Base-by-base conservation (phyloP, 2,797 vertebrate species). In the Parotocinclus haroldoi region DNA sequence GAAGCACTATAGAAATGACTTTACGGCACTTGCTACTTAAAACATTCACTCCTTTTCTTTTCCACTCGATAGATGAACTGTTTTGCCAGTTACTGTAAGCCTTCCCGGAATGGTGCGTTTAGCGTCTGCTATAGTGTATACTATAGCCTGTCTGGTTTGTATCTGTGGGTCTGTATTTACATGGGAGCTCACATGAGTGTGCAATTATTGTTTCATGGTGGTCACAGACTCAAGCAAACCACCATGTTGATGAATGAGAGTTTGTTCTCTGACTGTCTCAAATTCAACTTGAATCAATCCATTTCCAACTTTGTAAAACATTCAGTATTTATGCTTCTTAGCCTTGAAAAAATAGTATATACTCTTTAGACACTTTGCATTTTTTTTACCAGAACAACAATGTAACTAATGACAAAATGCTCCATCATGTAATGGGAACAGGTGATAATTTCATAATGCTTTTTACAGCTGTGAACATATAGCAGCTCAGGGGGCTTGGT, bases 151-250 rank as follows among this genome's bases (percentile, higher is more conserved):
- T 55, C 17, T 70, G 52, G 38, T 13, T 52, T 14, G 37, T 10
- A 5, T 55, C 9, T 66, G 42, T 48, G 54, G 16, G 44, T 36
- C 38, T 52, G 39, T 48, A 39, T 62, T 50, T 55, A 19, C 18
- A n/a, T 11, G 27, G 7, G 44, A 50, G 46, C 10, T n/a, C 49
- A 13, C 7, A 13, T 16, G 44, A 18, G 56, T 45, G 39, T 38
- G 13, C 19, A 17, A 40, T 66, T 37, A 54, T 56, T 55, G 42
- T 75, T 70, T 73, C 63, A 60, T 59, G 52, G 70, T 63, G 54
- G 58, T 60, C 55, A 44, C 7, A n/a, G 27, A 52, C 60, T 46
- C 68, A 68, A 65, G 44, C 70, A 57, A 73, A 76, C 62, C 60
- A 48, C 58, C 27, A 16, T 40, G 48, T 60, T 62, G 70, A 76